Base-by-base conservation (phyloP, 1,140 invertebrate species). In the Aporrectodea caliginosa region DNA sequence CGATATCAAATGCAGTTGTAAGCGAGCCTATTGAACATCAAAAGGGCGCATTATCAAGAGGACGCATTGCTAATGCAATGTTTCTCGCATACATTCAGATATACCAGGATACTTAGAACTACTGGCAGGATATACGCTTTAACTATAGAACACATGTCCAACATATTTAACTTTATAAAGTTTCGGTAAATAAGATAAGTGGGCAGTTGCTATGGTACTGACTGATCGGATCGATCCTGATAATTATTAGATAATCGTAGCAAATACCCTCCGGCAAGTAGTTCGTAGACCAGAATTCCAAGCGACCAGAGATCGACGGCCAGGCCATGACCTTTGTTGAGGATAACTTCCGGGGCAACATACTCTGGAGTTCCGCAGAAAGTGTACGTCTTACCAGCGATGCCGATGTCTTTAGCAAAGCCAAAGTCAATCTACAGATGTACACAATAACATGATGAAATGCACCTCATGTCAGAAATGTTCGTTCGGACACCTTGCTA, bases 231-330 rank as follows among this genome's bases (percentile, higher is more conserved):
- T 12, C 43, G 43, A 58, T 22, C 22, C 43, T 58, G 43, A 6
- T 22, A 58, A 6, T 58, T 6, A 22, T 22, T 6, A 58, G 6
- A 58, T 12, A 6, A 22, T 27, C 22, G 22, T 6, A 31, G 85
- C 22, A 84, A 83, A 82, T 81, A 89, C 84, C 88, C 90, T 85
- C 96, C 96, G 16, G 94, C 93, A 0, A 98, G 89, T 27, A 98
- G 90, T 89, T 98, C 96, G 87, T 93, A 95, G 80, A 96, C 93
- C 0, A 98, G 91, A 69, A 98, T 94, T 0, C 96, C 96, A 35
- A 97, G 88, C 0, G 95, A 94, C 97, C 96, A 98, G 86, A 95
- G 97, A 89, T 98, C 96, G 0, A 95, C 95, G 12, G 94, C 92
- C 80, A 93, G 92, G 85, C 97, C 95, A 85, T 98, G 95, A 14